Evolutionary conservation across 2,113 vertebrate genomes (phyloP), one percentile per base, ranked within the genome.

Genomic region (Ammodytes dubius): DNA sequence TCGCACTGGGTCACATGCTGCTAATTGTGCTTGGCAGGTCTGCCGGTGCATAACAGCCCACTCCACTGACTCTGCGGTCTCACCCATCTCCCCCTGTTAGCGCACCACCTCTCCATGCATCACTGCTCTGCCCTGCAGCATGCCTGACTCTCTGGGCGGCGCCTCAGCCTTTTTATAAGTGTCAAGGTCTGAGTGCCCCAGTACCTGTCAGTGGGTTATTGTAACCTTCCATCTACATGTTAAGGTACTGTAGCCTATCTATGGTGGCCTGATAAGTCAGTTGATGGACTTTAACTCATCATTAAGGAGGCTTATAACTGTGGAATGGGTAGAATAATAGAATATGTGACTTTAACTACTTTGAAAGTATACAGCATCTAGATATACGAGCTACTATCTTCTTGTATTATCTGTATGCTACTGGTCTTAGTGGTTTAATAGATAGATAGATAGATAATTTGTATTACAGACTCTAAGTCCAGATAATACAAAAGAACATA

Each of bases 1-100:
- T 82, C 77, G 88, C 69, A 63, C 76, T 82, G 85, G 78, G 84
- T 95, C 94, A 93, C 92, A 91, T 94, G 92, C 65, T 89, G 78
- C 61, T 94, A 87, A 93, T 92, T 91, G 93, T 86, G 81, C 88
- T 90, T 93, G 92, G 88, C 91, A 95, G 88, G 81, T 92, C 88
- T 74, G 87, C 76, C 59, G 77, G 86, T 77, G 82, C 87, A 86
- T 78, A 83, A 89, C 76, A 84, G 86, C 68, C 83, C 83, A 71
- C 74, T 82, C 70, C 87, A 82, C 77, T 86, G 85, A 80, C 67
- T 90, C 74, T 59, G 56, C 27, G 69, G 76, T 84, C 74, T 83
- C 81, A 75, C 50, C 77, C 78, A 77, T 65, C 79, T 92, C 90
- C 37, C 70, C 79, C 76, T 81, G 81, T 89, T 79, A 87, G 80